Conservation (phyloP, 2,113 vertebrate species). For the Oryzias curvinotus region DNA sequence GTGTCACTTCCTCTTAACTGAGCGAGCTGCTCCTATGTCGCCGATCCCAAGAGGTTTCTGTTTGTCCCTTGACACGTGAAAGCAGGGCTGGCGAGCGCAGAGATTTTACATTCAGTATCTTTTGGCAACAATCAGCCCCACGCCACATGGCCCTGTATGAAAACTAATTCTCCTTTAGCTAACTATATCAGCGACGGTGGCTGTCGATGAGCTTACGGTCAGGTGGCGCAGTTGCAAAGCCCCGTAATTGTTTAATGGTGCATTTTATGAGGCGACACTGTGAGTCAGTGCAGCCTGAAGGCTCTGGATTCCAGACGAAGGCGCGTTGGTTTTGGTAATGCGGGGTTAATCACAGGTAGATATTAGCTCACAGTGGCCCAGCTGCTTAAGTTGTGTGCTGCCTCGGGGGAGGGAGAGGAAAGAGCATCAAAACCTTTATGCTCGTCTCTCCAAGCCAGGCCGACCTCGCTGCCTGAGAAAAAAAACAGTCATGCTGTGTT, state of each 20-base stretch:
- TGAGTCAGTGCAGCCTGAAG: slow-evolving; percentile 62
- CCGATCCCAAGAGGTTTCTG: slow-evolving; percentile 11
- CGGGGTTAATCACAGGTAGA: slow-evolving; percentile 72
- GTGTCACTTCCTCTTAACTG: slow-evolving; percentile 4
- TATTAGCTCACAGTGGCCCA: slow-evolving; percentile 53
- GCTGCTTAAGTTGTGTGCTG: slow-evolving; percentile 39
- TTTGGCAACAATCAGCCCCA: slow-evolving; percentile 31
- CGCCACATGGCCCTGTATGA: slow-evolving; percentile 1
- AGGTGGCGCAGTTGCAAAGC: slow-evolving; percentile 55
- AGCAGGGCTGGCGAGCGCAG: slow-evolving; percentile 7
- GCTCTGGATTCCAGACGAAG: slow-evolving; percentile 59
- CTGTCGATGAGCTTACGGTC: slow-evolving; percentile 37
- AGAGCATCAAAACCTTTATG: slow-evolving; percentile 20
- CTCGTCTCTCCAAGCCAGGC: slow-evolving; percentile 30
- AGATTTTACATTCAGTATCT: slow-evolving; percentile 33
- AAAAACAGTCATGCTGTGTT: slow-evolving; percentile 17
- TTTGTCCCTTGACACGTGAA: slow-evolving; percentile 7
- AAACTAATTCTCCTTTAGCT: slow-evolving; percentile 2
- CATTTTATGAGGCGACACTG: slow-evolving; percentile 70
- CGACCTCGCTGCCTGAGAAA: slow-evolving; percentile 43
- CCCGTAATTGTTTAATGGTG: slow-evolving; percentile 76
- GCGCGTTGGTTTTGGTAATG: slow-evolving; percentile 47
- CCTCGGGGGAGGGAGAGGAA: slow-evolving; percentile 17
- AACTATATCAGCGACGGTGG: slow-evolving; percentile 43
- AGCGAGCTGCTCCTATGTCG: slow-evolving; percentile 31